Evolutionary conservation across 2,888 invertebrate genomes (phyloP).

Genomic region (Eustalomyia histrio): DNA sequence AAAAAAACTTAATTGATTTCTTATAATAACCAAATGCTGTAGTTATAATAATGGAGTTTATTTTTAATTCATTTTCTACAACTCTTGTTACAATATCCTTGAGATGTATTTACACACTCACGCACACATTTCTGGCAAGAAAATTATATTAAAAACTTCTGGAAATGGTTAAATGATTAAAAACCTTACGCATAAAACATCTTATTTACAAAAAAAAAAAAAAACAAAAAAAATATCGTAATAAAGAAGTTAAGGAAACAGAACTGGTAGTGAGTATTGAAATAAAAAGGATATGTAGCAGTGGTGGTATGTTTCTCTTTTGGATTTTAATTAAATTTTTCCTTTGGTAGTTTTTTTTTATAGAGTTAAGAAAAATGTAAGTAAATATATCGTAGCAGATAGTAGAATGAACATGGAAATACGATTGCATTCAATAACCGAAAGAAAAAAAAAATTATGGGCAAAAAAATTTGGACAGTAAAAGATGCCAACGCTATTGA

Average conservation of each 20-base stretch:
- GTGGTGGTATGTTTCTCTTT: slow-evolving; percentile 20
- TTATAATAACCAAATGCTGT: slow-evolving; percentile 38
- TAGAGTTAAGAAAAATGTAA: slow-evolving; percentile 9
- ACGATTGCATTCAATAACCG: slow-evolving; percentile 54
- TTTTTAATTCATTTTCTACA: slow-evolving; percentile 15
- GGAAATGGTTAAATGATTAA: slow-evolving; percentile 61
- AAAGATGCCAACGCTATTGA: slow-evolving; percentile 47
- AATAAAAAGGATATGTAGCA: slow-evolving; percentile 18
- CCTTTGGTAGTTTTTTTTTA: slow-evolving; percentile 11
- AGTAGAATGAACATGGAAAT: slow-evolving; percentile 54
- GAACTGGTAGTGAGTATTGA: neutral
- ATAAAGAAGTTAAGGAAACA: too few species aligned
- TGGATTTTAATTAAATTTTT: slow-evolving; percentile 57
- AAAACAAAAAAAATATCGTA: too few species aligned
- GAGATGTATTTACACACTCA: slow-evolving; percentile 43
- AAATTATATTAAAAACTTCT: slow-evolving; percentile 54
- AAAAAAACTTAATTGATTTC: slow-evolving; percentile 52
- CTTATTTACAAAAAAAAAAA: slow-evolving; percentile 35
- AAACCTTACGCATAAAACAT: slow-evolving; percentile 59
- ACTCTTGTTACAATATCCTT: slow-evolving; percentile 46
- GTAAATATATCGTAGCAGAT: slow-evolving; percentile 22
- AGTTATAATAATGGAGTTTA: slow-evolving; percentile 15
- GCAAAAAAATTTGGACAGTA: slow-evolving; percentile 4
- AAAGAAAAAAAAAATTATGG: neutral
- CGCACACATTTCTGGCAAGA: neutral